These are phyloP conservation scores for Melangyna quadrimaculata DNA, from an alignment of 2,888 invertebrate species.

Conservation along the genomic window DNA sequence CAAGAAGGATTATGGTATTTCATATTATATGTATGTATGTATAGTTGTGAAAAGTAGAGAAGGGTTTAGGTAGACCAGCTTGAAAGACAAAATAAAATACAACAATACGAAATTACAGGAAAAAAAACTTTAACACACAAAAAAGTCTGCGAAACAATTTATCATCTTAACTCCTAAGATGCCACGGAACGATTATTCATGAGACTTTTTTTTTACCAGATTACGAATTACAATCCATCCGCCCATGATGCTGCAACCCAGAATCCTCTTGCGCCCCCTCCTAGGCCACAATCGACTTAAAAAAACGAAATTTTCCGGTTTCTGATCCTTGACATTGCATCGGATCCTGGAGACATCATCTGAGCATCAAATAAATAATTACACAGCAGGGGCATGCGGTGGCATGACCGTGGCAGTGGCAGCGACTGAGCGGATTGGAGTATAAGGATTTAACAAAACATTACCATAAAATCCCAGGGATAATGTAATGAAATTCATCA, in stretches of 20 bases:
- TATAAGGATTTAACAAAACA: conserved; percentile 49
- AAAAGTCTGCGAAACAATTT: conserved; percentile 52
- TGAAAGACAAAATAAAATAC: not conserved
- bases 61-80: conserved; percentile 17
- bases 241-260: not conserved
- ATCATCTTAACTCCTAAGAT: conserved; percentile 65
- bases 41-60: not conserved
- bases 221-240: conserved; percentile 50
- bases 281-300: conserved; percentile 1
- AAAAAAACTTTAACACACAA: not conserved
- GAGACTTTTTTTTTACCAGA: conserved; percentile 64
- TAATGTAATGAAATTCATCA: conserved; percentile 68
- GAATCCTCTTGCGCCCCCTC: not conserved
- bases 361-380: conserved; percentile 64
- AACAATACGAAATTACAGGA: no score
- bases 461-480: conserved; percentile 63
- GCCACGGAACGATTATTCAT: conserved; percentile 66
- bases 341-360: conserved; percentile 51
- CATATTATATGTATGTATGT: no score
- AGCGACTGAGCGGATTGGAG: conserved; percentile 3
- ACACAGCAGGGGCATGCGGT: conserved; percentile 10
- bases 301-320: conserved; percentile 40
- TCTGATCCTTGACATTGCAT: conserved; percentile 67
- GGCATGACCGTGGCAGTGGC: not conserved
- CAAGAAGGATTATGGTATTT: not conserved